Conservation (phyloP, 2,888 invertebrate species). For the Patella caerulea region DNA sequence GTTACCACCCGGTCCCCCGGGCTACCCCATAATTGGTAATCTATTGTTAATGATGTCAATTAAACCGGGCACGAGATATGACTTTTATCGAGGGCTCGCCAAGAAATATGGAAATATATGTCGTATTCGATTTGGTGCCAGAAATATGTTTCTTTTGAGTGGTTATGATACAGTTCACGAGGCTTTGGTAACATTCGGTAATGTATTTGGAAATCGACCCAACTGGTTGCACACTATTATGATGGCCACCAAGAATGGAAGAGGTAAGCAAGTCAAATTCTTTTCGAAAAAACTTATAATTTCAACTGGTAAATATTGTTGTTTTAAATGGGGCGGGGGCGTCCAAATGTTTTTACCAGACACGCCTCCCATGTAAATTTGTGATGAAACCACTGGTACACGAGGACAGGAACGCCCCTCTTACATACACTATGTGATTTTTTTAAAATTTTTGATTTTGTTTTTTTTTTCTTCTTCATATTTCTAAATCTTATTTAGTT, state of each 20-base stretch:
- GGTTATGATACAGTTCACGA: neutral
- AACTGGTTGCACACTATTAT: neutral
- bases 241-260: neutral
- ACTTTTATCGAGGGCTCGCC: neutral
- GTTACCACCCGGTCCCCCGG: neutral
- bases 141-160: conserved; percentile 1
- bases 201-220: neutral
- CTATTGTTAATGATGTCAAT: neutral
- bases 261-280: neutral
- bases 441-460: no score
- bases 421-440: no score
- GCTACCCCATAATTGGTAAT: neutral
- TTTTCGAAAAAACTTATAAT: neutral
- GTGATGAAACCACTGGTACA: no score
- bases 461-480: no score
- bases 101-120: neutral
- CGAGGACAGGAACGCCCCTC: no score
- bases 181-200: neutral
- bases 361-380: no score
- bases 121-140: neutral
- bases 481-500: no score
- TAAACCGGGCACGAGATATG: neutral
- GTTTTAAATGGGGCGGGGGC: neutral
- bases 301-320: neutral
- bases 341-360: no score